Evolutionary conservation across 2,113 vertebrate genomes (phyloP).

Genomic region (Hippocampus barbouri): DNA sequence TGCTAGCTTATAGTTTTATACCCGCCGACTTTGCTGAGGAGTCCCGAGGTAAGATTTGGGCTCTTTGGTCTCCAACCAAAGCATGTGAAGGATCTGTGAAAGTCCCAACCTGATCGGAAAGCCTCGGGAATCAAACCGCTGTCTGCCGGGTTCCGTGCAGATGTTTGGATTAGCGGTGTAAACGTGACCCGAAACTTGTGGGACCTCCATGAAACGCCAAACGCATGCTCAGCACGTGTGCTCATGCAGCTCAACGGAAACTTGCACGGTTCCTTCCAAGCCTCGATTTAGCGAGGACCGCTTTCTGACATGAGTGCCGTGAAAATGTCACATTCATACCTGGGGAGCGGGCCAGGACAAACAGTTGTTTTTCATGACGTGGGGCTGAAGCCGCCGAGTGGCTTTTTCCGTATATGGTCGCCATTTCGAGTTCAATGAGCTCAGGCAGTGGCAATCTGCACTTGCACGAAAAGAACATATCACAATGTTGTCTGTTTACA

Average conservation of each 20-base stretch:
- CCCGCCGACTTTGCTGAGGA: too few relatives aligned
- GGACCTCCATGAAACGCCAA: too few relatives aligned
- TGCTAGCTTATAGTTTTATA: too few relatives aligned
- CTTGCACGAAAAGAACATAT: not conserved
- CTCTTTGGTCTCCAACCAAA: too few relatives aligned
- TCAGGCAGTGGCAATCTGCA: not conserved
- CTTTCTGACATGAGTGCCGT: not conserved
- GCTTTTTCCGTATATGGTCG: not conserved
- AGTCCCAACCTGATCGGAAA: too few relatives aligned
- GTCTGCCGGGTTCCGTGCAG: too few relatives aligned
- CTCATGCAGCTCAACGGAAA: slow-evolving; percentile 3
- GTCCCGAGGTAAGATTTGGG: too few relatives aligned
- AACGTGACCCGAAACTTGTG: not conserved
- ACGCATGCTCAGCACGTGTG: not conserved
- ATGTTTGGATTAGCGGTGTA: too few relatives aligned
- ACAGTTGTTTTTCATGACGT: not conserved
- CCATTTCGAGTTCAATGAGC: not conserved
- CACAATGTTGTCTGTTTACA: not conserved
- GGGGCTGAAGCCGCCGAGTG: not conserved
- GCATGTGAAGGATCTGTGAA: too few relatives aligned
- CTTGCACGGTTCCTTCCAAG: not conserved
- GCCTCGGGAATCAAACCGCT: too few relatives aligned
- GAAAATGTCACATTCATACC: not conserved
- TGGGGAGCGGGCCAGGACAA: slow-evolving; percentile 1
- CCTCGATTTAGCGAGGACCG: not conserved